These are phyloP conservation scores for Garra rufa DNA, from an alignment of 2,113 vertebrate species.

Conservation along the genomic window DNA sequence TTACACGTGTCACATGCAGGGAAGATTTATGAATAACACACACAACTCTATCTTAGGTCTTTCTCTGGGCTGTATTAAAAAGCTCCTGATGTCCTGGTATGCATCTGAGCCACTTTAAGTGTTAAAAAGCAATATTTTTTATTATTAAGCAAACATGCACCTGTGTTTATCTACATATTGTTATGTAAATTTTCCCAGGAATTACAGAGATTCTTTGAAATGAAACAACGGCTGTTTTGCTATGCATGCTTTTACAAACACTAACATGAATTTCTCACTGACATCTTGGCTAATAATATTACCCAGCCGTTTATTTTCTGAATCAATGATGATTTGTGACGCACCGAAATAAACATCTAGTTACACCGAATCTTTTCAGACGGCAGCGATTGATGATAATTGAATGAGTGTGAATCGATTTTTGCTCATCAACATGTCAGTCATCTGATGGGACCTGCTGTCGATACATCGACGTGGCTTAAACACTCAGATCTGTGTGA, in stretches of 20 bases:
- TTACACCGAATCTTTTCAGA: slow-evolving; percentile 4
- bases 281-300: slow-evolving; percentile 32
- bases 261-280: background rate
- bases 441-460: background rate
- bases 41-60: background rate
- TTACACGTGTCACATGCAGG: slow-evolving; percentile 24
- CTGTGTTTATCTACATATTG: slow-evolving; percentile 35
- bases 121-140: background rate
- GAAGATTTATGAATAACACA: slow-evolving; percentile 39
- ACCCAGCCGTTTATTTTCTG: slow-evolving; percentile 22
- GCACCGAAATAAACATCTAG: background rate
- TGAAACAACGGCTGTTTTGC: slow-evolving; percentile 29
- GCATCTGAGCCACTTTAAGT: background rate
- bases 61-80: background rate
- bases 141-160: slow-evolving; percentile 8
- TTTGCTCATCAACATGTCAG: background rate
- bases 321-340: slow-evolving; percentile 29
- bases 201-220: background rate
- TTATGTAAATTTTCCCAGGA: slow-evolving; percentile 25
- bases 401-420: slow-evolving; percentile 32
- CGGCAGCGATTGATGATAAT: background rate
- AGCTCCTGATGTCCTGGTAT: background rate
- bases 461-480: background rate
- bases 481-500: slow-evolving; percentile 14
- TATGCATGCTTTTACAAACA: slow-evolving; percentile 20